Evolutionary conservation across 2,888 invertebrate species (phyloP).

Genomic region (Norana najaformis): DNA sequence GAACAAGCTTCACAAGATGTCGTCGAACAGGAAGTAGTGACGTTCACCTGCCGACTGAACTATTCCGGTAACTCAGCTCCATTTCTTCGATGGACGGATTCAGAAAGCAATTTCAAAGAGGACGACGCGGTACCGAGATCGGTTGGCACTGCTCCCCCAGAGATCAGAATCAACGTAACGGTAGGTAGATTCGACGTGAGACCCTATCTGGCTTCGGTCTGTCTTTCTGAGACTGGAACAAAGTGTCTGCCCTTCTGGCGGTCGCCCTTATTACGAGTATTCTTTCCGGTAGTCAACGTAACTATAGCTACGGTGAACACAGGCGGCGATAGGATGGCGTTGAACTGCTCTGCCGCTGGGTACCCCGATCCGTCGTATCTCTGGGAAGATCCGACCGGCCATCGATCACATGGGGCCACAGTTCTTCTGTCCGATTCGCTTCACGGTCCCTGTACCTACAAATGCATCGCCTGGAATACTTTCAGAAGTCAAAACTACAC

Average conservation of each 20-base stretch:
- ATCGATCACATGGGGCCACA: not conserved
- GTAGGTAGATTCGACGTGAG: not conserved
- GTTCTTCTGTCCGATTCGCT: slow-evolving; percentile 5
- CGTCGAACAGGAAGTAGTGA: not conserved
- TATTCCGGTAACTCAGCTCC: slow-evolving; percentile 13
- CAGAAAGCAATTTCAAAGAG: not conserved
- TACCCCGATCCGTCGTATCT: not conserved
- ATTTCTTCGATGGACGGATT: not conserved
- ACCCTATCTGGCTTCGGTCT: not conserved
- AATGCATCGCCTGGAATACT: not conserved
- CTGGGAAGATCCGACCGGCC: not conserved
- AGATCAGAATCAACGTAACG: slow-evolving; percentile 5
- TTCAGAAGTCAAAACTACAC: not conserved
- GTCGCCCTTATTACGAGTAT: not conserved
- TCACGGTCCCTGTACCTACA: not conserved
- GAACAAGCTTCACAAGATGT: not conserved
- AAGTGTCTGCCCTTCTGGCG: not conserved
- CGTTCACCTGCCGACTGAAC: not conserved
- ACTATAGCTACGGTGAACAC: not conserved
- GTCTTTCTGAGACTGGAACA: not conserved
- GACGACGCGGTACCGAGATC: not conserved
- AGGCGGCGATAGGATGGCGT: not conserved
- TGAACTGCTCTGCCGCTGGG: not conserved
- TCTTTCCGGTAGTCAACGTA: not conserved
- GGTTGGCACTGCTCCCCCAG: not conserved